Conservation (phyloP, 2,113 vertebrate genomes). For the Eurypyga helias region DNA sequence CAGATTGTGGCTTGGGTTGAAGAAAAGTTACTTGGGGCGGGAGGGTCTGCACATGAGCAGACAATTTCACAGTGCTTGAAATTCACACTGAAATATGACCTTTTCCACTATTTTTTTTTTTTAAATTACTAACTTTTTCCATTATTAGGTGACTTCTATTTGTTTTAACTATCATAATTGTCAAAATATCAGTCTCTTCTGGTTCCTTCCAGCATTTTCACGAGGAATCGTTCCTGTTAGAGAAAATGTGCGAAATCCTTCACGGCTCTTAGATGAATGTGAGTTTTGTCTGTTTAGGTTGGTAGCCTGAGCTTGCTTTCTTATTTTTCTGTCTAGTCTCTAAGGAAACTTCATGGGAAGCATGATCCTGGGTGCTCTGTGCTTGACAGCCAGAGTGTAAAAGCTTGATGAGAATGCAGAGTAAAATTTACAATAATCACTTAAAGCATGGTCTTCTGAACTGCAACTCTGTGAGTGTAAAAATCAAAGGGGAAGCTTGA, state of each 20-base stretch:
- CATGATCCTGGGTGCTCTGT: neutral
- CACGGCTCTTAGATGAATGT: neutral
- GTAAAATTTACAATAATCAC: neutral
- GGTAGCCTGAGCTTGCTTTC: neutral
- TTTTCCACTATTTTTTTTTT: neutral
- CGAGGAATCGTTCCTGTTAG: fast-evolving
- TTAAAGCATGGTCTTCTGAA: neutral
- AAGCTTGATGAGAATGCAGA: neutral
- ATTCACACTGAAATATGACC: neutral
- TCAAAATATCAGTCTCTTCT: neutral
- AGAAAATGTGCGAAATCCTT: neutral
- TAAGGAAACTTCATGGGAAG: neutral
- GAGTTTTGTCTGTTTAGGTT: neutral
- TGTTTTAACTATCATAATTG: neutral
- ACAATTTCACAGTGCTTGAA: neutral
- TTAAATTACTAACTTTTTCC: neutral
- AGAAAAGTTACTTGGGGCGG: neutral
- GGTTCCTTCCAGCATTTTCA: neutral
- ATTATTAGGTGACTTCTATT: neutral
- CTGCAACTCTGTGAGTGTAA: neutral
- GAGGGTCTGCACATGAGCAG: no score
- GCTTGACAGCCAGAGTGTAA: neutral
- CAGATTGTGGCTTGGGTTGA: neutral
- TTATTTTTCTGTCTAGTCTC: neutral
- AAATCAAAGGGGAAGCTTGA: neutral